phyloP scores from a whole-genome alignment of 2,888 invertebrate genomes.

The Epistrophe eligans region DNA sequence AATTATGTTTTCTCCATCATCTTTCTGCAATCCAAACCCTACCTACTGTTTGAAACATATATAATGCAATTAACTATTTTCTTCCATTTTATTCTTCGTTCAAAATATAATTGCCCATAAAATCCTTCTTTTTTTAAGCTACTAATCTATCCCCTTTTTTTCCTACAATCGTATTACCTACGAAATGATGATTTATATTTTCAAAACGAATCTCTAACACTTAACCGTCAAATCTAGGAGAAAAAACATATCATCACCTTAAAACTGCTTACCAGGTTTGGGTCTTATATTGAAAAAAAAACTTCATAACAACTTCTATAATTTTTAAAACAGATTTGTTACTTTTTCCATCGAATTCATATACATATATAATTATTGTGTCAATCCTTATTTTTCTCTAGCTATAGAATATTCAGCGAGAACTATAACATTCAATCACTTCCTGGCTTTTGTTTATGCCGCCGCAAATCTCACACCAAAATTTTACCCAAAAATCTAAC shows the following conservation, averaged over 20 bases:
- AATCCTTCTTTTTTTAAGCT: neutral
- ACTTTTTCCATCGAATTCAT: slow-evolving; percentile 29
- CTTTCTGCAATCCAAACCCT: no score
- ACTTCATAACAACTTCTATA: neutral
- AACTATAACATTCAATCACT: slow-evolving; percentile 50
- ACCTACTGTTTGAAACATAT: neutral
- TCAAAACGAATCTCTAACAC: slow-evolving; percentile 1
- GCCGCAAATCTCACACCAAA: slow-evolving; percentile 33
- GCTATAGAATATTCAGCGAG: slow-evolving; percentile 39
- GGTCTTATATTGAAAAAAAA: neutral
- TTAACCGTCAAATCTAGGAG: neutral
- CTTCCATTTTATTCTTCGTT: neutral
- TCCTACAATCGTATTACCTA: neutral
- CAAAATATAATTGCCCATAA: neutral
- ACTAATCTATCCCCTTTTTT: neutral
- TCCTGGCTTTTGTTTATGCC: slow-evolving; percentile 61
- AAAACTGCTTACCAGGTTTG: neutral
- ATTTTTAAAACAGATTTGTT: slow-evolving; percentile 50
- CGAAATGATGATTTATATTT: neutral
- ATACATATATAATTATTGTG: slow-evolving; percentile 55
- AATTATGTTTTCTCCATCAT: no score
- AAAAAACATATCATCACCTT: slow-evolving; percentile 45
- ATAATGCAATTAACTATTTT: neutral
- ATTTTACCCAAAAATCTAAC: neutral
- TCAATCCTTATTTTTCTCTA: slow-evolving; percentile 39